Percentiles rank a stretch among this genome's conserved stretches.
phyloP scores from a whole-genome alignment of 2,888 invertebrate genomes.

The Pteria penguin region DNA sequence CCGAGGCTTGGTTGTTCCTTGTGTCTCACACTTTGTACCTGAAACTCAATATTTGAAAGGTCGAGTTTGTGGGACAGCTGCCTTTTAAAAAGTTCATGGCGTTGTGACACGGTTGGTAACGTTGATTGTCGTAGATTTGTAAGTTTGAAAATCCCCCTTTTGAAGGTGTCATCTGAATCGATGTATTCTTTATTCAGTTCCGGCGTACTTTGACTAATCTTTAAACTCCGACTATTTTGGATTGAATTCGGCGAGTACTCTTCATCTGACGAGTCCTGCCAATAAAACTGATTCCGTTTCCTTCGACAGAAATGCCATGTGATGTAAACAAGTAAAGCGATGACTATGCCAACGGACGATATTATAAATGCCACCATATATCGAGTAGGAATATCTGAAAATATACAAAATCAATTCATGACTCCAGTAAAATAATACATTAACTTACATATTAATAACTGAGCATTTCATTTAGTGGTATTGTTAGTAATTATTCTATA shows the following conservation, averaged over 20 bases:
- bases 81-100: conserved; percentile 90
- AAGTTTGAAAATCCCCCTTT: conserved; percentile 73
- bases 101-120: conserved; percentile 89
- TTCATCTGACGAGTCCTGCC: conserved; percentile 47
- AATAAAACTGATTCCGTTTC: conserved; percentile 39
- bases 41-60: conserved; percentile 89
- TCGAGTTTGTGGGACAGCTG: conserved; percentile 90
- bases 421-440: no score
- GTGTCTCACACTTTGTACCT: conserved; percentile 82
- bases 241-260: conserved; percentile 55
- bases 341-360: conserved; percentile 51
- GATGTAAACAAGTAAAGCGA: conserved; percentile 55
- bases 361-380: conserved; percentile 57
- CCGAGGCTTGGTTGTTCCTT: conserved; percentile 76
- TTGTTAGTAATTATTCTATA: no score
- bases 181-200: conserved; percentile 64
- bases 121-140: conserved; percentile 89
- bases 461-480: no score
- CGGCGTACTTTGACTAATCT: conserved; percentile 77
- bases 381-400: conserved; percentile 57
- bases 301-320: conserved; percentile 62
- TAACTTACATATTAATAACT: no score
- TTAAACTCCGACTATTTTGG: conserved; percentile 53
- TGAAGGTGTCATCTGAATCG: conserved; percentile 39
- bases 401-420: conserved; percentile 15